phyloP scores from a whole-genome alignment of 2,797 vertebrate genomes.

The Pseudocheirus occidentalis region DNA sequence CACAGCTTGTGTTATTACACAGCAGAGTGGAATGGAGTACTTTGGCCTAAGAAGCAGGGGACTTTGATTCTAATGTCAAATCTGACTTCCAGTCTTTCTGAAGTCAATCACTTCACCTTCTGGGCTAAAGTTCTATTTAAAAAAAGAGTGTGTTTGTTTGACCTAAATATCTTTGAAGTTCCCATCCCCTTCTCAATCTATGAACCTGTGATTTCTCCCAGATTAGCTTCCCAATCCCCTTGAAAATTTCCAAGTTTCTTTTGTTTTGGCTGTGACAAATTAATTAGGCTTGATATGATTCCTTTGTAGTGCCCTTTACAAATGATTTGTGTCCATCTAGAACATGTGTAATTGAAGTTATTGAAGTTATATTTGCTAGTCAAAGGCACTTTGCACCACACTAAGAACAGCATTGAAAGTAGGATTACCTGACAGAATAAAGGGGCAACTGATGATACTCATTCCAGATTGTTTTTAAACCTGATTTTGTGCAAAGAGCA shows the following conservation, averaged over 20 bases:
- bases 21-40: background rate
- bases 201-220: background rate
- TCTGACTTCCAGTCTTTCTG: background rate
- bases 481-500: conserved; percentile 56
- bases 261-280: conserved; percentile 73
- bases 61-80: background rate
- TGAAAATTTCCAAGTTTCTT: conserved; percentile 59
- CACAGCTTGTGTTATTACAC: background rate
- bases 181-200: background rate
- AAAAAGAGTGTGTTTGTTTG: background rate
- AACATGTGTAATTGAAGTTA: conserved; percentile 75
- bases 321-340: conserved; percentile 65
- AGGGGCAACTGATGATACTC: conserved; percentile 57
- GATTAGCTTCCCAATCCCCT: conserved; percentile 40
- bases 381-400: conserved; percentile 76
- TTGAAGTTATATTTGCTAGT: conserved; percentile 74
- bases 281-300: conserved; percentile 50
- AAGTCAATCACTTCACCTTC: background rate
- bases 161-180: background rate
- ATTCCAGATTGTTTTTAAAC: conserved; percentile 54
- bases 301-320: conserved; percentile 70
- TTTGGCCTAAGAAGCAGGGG: background rate
- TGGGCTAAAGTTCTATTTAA: background rate
- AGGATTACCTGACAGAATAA: conserved; percentile 40
- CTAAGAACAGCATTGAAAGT: conserved; percentile 62